phyloP scores from a whole-genome alignment of 2,113 vertebrate genomes.

The Tiliqua scincoides region DNA sequence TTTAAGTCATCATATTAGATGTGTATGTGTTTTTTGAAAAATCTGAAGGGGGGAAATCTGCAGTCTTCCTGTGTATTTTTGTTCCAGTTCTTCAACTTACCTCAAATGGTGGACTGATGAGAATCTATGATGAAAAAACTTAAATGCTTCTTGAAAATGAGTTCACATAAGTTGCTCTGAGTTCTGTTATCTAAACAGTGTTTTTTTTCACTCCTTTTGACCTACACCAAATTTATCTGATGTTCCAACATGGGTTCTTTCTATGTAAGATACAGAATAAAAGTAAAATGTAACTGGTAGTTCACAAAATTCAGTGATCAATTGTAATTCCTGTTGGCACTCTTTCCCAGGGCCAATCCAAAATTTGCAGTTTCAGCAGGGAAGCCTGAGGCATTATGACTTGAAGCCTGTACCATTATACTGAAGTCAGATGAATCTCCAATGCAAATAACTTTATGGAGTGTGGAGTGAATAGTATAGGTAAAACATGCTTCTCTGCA shows the following conservation, averaged over 20 bases:
- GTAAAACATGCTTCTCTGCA: neutral
- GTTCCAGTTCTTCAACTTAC: neutral
- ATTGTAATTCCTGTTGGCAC: neutral
- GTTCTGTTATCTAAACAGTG: conserved; percentile 55
- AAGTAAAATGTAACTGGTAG: neutral
- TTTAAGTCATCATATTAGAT: neutral
- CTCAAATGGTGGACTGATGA: neutral
- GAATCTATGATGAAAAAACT: neutral
- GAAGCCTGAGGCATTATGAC: neutral
- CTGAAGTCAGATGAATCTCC: neutral
- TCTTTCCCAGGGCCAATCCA: neutral
- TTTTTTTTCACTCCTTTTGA: neutral
- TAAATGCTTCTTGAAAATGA: neutral
- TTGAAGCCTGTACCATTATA: neutral
- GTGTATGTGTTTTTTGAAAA: neutral
- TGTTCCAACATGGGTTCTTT: neutral
- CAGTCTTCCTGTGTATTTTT: conserved; percentile 2
- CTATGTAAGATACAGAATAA: conserved; percentile 6
- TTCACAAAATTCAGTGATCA: neutral
- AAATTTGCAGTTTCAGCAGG: neutral
- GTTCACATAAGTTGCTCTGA: neutral
- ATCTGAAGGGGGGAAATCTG: neutral
- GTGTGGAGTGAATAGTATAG: neutral
- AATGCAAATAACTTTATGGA: neutral
- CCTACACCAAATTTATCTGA: neutral